Percentiles rank a stretch among this genome's conserved stretches.
phyloP scores from a whole-genome alignment of 2,888 invertebrate species.

The Nipponacmea schrenckii region DNA sequence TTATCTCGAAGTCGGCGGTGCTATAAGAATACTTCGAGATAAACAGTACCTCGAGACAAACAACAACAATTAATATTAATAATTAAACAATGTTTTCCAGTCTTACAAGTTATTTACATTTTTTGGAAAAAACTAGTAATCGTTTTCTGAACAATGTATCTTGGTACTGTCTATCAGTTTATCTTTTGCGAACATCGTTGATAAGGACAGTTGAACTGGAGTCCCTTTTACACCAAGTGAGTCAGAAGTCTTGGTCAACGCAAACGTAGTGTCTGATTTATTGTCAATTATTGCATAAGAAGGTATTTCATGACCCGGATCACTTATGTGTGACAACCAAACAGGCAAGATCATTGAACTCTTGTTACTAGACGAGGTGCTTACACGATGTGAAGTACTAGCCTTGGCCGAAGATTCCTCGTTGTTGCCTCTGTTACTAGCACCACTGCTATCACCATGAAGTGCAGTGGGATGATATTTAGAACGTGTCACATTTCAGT shows the following conservation, averaged over 20 bases:
- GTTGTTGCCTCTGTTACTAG: neutral
- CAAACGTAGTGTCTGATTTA: constrained; percentile 37
- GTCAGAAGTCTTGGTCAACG: constrained; percentile 24
- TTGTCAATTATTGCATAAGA: constrained; percentile 40
- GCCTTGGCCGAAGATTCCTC: neutral
- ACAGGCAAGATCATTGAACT: constrained; percentile 30
- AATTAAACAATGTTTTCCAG: too few relatives aligned
- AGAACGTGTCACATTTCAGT: constrained; percentile 17
- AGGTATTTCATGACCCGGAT: constrained; percentile 25
- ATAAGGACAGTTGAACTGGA: constrained; percentile 23
- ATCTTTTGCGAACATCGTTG: constrained; percentile 31
- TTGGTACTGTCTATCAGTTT: constrained; percentile 10
- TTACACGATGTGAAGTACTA: neutral
- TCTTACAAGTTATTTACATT: too few relatives aligned
- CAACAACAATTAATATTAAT: too few relatives aligned
- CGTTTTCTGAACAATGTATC: too few relatives aligned
- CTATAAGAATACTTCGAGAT: too few relatives aligned
- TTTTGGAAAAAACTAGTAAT: too few relatives aligned
- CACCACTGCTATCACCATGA: neutral
- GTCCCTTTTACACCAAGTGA: constrained; percentile 19
- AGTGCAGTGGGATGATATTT: constrained; percentile 24
- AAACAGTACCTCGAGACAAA: too few relatives aligned
- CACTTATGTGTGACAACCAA: constrained; percentile 23
- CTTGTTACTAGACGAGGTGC: too few relatives aligned
- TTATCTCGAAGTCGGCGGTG: too few relatives aligned